Evolutionary conservation across 2,888 invertebrate species (phyloP), one percentile per base, ranked within the genome.

Genomic region (Andrena praecox): DNA sequence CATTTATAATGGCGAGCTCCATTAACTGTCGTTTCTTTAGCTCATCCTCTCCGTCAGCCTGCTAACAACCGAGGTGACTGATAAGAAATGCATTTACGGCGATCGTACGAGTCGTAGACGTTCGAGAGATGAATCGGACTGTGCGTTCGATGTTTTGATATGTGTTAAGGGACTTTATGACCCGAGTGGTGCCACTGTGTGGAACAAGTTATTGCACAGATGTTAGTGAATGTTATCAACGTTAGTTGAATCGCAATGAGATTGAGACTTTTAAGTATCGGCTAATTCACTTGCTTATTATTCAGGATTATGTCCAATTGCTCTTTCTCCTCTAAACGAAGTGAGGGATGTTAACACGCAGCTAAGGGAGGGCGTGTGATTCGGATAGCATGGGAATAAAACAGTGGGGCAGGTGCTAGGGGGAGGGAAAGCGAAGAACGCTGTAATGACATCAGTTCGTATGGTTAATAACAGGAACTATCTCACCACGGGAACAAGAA

Each of bases 41-140:
- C 94, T 99, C 99, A 95, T 99, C 99, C 96, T 99, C 99, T 85
- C 99, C 99, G 95, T 99, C 99, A 85, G 99, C 99, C 99, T 99
- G 97, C 96, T 97, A 92, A 92, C 90, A 93, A 91, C 91, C 91
- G 91, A 93, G 78, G 91, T 91, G 85, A 91, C 80, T 91, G 92
- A 93, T 93, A 91, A 92, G 59, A 77, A 62, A 71, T 29, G 35
- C 52, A 82, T 82, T 72, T 42, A 73, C 35, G 24, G 6, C 24
- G 16, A 35, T 16, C 12, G 20, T 10, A 6, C 10, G 8, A 52
- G 20, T 50, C 12, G 3, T 29, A 12, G 3, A 52, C 29, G 6
- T 31, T 27, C 10, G 0, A 33, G 7, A 42, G 0, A 24, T 27
- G 1, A 24, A 64, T 27, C 16, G 42, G 1, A n/a, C 8, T 50